Evolutionary conservation across 2,797 vertebrate genomes (phyloP), one percentile per base, ranked within the genome.

Genomic region (Benthosema pterotum): DNA sequence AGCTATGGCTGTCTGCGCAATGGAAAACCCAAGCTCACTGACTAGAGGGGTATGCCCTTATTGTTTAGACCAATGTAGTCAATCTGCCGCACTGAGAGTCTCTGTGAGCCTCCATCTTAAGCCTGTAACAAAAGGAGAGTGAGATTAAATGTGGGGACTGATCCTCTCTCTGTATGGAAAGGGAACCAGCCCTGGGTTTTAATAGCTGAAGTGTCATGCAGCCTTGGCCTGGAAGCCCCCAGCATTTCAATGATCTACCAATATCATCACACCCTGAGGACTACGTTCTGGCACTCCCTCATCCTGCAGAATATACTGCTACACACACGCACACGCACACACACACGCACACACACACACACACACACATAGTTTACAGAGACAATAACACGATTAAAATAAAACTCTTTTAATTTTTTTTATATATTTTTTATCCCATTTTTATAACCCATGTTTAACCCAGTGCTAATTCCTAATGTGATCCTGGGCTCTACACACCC

Each of bases 121-220:
- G 80, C 83, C 85, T 69, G 71, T 61, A 84, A 87, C 84, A 90
- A 88, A 87, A 86, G 77, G 48, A 80, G 77, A 77, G 82, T 59
- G 69, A 81, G 84, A 90, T 88, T 87, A 86, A 86, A 87, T 69
- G 74, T 55, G 75, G 71, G 32, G 58, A 61, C 73, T 87, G 78
- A 90, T 83, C 86, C 83, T 60, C 69, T 60, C 69, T 78, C 67
- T 71, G 71, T 57, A 38, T 38, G 32, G 71, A 78, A 74, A 80
- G 66, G 52, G 60, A 73, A 46, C 28, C 57, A 71, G 84, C 74
- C 80, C 78, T 72, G 69, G 79, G 68, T 71, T 84, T 80, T 72
- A 86, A 84, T 75, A 74, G 73, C 84, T 73, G 56, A 78, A 74
- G 75, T 76, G 57, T 83, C 79, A 75, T 67, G 74, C 68, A 74